Evolutionary conservation across 2,797 vertebrate species (phyloP).

Genomic region (Hafferia zeledoni): DNA sequence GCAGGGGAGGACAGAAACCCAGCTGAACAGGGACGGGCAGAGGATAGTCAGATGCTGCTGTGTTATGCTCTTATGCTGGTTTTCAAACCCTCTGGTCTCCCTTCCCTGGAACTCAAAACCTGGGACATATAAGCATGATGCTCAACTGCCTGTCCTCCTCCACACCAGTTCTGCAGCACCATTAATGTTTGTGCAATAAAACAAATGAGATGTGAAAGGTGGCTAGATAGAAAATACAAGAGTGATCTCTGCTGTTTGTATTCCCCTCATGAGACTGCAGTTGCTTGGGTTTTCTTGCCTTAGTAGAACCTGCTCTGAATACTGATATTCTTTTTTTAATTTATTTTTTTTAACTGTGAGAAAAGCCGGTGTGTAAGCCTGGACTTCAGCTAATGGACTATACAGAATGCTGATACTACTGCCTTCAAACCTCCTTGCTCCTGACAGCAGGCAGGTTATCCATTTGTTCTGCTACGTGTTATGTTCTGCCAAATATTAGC

Average conservation of each 20-base stretch:
- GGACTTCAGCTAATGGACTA: neutral
- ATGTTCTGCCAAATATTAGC: neutral
- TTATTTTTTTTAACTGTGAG: neutral
- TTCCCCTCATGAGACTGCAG: neutral
- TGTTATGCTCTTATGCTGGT: neutral
- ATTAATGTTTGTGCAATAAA: neutral
- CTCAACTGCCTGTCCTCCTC: neutral
- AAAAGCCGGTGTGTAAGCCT: neutral
- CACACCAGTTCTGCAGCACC: neutral
- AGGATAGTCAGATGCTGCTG: neutral
- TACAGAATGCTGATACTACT: neutral
- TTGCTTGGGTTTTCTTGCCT: neutral
- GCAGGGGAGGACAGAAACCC: neutral
- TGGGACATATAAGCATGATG: neutral
- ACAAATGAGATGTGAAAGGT: slow-evolving; percentile 9
- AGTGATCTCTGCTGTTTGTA: neutral
- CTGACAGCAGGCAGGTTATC: neutral
- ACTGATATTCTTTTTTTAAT: neutral
- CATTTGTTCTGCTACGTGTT: neutral
- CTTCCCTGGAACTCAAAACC: neutral
- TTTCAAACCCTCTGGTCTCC: neutral
- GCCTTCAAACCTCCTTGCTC: neutral
- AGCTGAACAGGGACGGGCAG: neutral
- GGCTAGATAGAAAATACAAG: neutral
- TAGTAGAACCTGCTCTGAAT: neutral